phyloP scores from a whole-genome alignment of 2,888 invertebrate species.

The Sycophila texana region DNA sequence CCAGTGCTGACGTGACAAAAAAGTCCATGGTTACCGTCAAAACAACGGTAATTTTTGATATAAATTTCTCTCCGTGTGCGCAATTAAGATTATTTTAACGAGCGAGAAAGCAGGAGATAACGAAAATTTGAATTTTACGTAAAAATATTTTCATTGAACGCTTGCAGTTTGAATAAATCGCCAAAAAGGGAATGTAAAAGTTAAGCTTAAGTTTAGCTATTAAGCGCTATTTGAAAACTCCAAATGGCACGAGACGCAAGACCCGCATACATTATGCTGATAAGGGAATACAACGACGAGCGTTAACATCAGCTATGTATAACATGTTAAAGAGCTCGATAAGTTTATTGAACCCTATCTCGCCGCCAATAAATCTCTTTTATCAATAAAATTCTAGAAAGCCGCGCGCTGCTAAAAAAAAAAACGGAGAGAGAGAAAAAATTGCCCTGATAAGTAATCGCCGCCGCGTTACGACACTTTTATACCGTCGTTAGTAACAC shows the following conservation, averaged over 20 bases:
- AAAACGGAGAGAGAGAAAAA: too few relatives aligned
- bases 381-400: conserved; percentile 9
- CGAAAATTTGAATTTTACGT: too few relatives aligned
- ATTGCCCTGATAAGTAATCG: background rate
- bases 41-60: too few relatives aligned
- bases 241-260: background rate
- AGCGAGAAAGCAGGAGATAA: too few relatives aligned
- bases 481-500: too few relatives aligned
- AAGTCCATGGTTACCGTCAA: too few relatives aligned
- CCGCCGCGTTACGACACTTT: too few relatives aligned
- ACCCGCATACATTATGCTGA: conserved; percentile 46
- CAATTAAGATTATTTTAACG: conserved; percentile 6
- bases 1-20: too few relatives aligned
- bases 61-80: too few relatives aligned
- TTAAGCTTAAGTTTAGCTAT: background rate
- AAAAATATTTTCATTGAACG: too few relatives aligned
- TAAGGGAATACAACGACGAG: conserved; percentile 31
- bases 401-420: background rate
- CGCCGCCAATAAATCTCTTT: conserved; percentile 6
- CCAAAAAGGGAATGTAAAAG: background rate
- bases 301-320: conserved; percentile 28
- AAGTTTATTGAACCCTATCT: conserved; percentile 45
- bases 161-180: too few relatives aligned
- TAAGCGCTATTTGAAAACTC: background rate
- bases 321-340: conserved; percentile 30